Conservation (phyloP, 2,113 vertebrate genomes). For the Greenwoodochromis staneri region DNA sequence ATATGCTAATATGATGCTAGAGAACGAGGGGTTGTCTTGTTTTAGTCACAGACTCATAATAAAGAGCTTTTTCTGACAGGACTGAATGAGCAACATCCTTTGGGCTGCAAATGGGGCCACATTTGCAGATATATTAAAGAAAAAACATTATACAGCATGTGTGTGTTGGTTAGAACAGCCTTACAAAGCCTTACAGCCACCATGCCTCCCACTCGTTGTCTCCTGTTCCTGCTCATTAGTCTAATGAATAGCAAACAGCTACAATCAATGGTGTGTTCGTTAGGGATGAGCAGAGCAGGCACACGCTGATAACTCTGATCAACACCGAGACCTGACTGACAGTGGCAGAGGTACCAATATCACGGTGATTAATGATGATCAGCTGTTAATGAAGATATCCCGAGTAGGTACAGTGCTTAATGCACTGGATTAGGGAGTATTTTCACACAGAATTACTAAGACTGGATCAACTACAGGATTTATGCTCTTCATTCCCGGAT, state of each 20-base stretch:
- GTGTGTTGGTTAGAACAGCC: not conserved
- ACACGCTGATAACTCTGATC: not conserved
- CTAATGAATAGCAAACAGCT: constrained; percentile 48
- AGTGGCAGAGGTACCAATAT: constrained; percentile 34
- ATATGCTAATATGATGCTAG: constrained; percentile 55
- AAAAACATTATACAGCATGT: constrained; percentile 2
- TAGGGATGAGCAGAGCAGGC: not conserved
- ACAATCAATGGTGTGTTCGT: constrained; percentile 45
- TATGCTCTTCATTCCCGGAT: not conserved
- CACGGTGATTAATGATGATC: constrained; percentile 36
- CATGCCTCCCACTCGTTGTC: not conserved
- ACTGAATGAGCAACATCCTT: constrained; percentile 52
- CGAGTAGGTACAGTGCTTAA: not conserved
- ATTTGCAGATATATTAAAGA: constrained; percentile 17
- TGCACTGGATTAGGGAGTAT: not conserved
- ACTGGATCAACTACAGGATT: not conserved
- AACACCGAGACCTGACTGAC: constrained; percentile 27
- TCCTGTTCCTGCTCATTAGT: constrained; percentile 44
- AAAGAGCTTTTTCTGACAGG: constrained; percentile 64
- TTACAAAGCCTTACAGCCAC: not conserved
- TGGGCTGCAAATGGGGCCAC: constrained; percentile 8
- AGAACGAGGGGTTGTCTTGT: constrained; percentile 28
- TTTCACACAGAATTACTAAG: constrained; percentile 6
- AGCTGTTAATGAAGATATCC: constrained; percentile 32
- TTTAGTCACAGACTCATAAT: constrained; percentile 58